These are phyloP conservation scores for Lepidostoma basale DNA, from an alignment of 1,140 invertebrate species.

Conservation along the genomic window DNA sequence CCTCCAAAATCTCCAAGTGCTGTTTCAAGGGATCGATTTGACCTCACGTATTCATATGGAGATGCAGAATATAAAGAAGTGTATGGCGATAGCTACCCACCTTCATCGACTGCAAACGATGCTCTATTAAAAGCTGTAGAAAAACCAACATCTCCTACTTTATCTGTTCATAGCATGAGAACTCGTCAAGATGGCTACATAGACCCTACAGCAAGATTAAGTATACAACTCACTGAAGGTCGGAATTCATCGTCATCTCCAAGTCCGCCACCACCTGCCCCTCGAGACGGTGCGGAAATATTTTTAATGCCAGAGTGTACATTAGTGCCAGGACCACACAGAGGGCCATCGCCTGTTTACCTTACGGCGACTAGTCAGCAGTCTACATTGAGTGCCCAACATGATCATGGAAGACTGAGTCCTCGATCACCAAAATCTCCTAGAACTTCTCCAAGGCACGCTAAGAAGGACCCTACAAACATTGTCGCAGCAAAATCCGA, in stretches of 20 bases:
- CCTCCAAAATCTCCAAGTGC: slow-evolving; percentile 58
- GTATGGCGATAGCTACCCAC: slow-evolving; percentile 28
- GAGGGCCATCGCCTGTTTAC: slow-evolving; percentile 57
- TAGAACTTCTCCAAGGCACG: slow-evolving; percentile 74
- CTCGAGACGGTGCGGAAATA: slow-evolving; percentile 63
- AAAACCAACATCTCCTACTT: slow-evolving; percentile 65
- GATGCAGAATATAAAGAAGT: slow-evolving; percentile 48
- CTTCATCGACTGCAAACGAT: slow-evolving; percentile 34
- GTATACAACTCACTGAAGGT: slow-evolving; percentile 61
- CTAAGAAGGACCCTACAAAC: slow-evolving; percentile 67
- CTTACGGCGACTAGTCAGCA: slow-evolving; percentile 47
- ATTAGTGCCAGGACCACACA: slow-evolving; percentile 50
- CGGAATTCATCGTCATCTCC: slow-evolving; percentile 65
- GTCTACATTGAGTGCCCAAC: slow-evolving; percentile 47
- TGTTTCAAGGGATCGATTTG: slow-evolving; percentile 58
- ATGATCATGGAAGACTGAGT: slow-evolving; percentile 65
- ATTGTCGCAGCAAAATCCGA: slow-evolving; percentile 78
- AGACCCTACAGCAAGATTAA: slow-evolving; percentile 57
- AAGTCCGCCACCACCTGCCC: slow-evolving; percentile 81
- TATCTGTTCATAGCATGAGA: slow-evolving; percentile 68
- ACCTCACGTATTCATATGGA: slow-evolving; percentile 54
- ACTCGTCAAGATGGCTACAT: slow-evolving; percentile 71
- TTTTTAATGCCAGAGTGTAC: slow-evolving; percentile 56
- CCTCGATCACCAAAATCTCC: slow-evolving; percentile 76
- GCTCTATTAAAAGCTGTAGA: slow-evolving; percentile 49